Percentiles rank a stretch among this genome's conserved stretches.
Evolutionary conservation across 2,797 vertebrate species (phyloP).

Genomic region (Micromesistius poutassou): DNA sequence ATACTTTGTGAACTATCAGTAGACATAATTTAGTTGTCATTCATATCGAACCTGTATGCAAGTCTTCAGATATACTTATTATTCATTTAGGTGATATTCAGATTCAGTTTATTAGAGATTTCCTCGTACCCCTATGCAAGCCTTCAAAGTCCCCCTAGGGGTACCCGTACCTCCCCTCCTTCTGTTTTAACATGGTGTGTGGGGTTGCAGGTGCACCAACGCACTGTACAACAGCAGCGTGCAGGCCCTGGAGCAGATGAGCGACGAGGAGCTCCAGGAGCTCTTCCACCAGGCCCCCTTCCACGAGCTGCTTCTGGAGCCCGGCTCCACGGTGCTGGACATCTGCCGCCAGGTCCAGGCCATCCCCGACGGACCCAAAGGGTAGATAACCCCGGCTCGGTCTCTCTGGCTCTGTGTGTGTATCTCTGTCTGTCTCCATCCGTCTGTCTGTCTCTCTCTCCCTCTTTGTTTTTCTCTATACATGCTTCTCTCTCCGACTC

Average conservation of each 20-base stretch:
- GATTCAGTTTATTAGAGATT: no score
- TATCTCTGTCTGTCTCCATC: no score
- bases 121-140: no score
- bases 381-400: slow-evolving; percentile 66
- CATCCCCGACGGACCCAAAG: slow-evolving; percentile 84
- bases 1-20: no score
- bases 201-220: slow-evolving; percentile 81
- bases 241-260: slow-evolving; percentile 87
- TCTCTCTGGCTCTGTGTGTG: no score
- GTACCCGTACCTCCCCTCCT: no score
- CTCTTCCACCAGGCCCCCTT: slow-evolving; percentile 89
- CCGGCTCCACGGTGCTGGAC: slow-evolving; percentile 85
- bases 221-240: slow-evolving; percentile 84
- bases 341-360: slow-evolving; percentile 81
- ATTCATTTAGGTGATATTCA: no score
- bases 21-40: no score
- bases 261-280: slow-evolving; percentile 88
- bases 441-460: background rate
- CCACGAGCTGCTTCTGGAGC: slow-evolving; percentile 86
- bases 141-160: no score
- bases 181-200: no score
- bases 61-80: no score
- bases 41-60: no score
- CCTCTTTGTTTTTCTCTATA: background rate
- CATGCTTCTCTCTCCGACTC: background rate